Evolutionary conservation across 35 echinoderm and acorn worm species (phyloP).

Genomic region (Acanthaster planci): DNA sequence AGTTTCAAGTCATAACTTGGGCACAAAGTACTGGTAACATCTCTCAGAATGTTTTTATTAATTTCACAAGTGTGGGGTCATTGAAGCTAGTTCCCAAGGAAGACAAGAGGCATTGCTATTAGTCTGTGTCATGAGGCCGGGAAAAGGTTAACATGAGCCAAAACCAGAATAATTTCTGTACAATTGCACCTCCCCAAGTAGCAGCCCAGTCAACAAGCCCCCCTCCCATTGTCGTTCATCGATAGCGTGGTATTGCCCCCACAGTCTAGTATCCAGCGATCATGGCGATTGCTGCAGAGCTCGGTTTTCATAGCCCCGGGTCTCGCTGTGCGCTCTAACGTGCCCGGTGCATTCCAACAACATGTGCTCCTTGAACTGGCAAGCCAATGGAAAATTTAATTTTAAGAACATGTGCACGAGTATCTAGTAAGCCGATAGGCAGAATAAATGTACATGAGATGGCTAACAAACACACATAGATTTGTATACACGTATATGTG

Average conservation of each 20-base stretch:
- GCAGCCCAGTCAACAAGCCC: background rate
- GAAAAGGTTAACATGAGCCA: too few species aligned
- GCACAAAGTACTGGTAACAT: too few species aligned
- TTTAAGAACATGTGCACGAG: slow-evolving; percentile 20
- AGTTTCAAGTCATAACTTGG: too few species aligned
- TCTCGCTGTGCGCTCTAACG: background rate
- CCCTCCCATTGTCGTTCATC: background rate
- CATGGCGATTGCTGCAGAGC: background rate
- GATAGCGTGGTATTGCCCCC: background rate
- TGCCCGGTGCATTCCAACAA: background rate
- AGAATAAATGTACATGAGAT: slow-evolving; percentile 14
- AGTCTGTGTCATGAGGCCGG: too few species aligned
- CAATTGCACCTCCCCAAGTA: too few species aligned
- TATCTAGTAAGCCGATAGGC: background rate
- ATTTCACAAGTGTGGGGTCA: too few species aligned
- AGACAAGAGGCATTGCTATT: too few species aligned
- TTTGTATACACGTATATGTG: background rate
- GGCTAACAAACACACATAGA: slow-evolving; percentile 10
- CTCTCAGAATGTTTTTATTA: too few species aligned
- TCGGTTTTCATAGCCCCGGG: background rate
- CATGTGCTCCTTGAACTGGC: background rate
- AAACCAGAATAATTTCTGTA: too few species aligned
- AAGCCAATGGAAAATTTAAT: slow-evolving; percentile 6
- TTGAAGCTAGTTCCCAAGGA: too few species aligned
- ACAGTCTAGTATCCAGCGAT: too few species aligned